A percentile compares a stretch with the other conserved stretches of the same genome.
Evolutionary conservation across 2,113 vertebrate species (phyloP).

Genomic region (Pomatorhinus ruficollis): DNA sequence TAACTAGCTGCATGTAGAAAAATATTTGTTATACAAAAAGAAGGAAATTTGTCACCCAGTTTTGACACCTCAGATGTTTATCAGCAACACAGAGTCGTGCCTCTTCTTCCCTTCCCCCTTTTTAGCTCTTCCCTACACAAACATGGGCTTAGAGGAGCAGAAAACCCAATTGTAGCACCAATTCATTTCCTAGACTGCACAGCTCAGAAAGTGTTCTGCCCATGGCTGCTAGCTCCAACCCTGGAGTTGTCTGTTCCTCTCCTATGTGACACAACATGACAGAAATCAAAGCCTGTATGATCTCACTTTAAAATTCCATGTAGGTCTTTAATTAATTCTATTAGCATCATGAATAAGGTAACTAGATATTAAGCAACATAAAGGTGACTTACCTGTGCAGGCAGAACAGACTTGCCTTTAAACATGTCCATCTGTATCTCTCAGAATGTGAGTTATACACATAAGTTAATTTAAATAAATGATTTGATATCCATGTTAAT

Average conservation of each 20-base stretch:
- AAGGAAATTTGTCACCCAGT: not conserved
- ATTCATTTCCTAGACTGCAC: not conserved
- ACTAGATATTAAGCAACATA: not conserved
- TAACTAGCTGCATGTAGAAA: not conserved
- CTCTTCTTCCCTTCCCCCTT: not conserved
- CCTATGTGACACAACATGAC: not conserved
- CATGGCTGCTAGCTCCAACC: not conserved
- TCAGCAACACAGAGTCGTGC: not conserved
- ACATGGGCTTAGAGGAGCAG: not conserved
- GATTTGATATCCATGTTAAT: conserved; percentile 63
- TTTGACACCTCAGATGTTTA: not conserved
- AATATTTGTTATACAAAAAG: not conserved
- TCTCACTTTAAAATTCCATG: not conserved
- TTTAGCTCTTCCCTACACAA: not conserved
- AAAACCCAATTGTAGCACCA: not conserved
- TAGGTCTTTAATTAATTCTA: not conserved
- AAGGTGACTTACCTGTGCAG: not conserved
- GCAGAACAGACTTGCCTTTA: not conserved
- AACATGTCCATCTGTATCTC: not conserved
- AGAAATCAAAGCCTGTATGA: not conserved
- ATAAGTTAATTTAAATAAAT: conserved; percentile 6
- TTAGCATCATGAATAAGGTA: not conserved
- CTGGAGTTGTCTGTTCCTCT: not conserved
- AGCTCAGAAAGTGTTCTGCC: not conserved
- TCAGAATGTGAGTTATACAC: conserved; percentile 31